Conservation (phyloP, 2,888 invertebrate genomes). For the Drosophila anomalata region DNA sequence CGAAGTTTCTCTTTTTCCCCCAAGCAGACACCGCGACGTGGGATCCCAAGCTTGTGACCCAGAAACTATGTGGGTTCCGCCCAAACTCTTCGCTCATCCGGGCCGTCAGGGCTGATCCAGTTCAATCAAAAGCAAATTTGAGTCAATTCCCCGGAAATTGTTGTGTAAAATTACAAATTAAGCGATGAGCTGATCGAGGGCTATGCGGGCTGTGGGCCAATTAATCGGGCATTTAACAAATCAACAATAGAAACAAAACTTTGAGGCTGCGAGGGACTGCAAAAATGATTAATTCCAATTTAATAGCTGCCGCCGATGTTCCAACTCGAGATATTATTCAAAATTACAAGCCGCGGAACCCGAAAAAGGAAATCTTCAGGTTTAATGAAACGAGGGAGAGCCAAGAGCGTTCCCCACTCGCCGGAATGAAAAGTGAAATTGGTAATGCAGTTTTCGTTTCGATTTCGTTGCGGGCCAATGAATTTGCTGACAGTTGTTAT, state of each 20-base stretch:
- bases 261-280: not conserved
- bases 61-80: conserved; percentile 25
- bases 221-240: conserved; percentile 77
- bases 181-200: conserved; percentile 48
- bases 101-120: conserved; percentile 64
- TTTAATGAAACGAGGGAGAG: conserved; percentile 11
- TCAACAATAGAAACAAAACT: conserved; percentile 53
- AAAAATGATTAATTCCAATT: conserved; percentile 70
- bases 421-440: conserved; percentile 77
- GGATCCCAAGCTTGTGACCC: conserved; percentile 53
- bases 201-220: conserved; percentile 68
- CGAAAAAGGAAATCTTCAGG: conserved; percentile 8
- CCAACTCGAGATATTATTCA: conserved; percentile 40
- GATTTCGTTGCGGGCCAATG: conserved; percentile 61
- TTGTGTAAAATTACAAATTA: conserved; percentile 77
- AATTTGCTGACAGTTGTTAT: conserved; percentile 77
- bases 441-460: conserved; percentile 59
- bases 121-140: conserved; percentile 67
- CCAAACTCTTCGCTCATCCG: conserved; percentile 47
- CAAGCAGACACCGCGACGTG: conserved; percentile 26
- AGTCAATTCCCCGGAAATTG: conserved; percentile 59
- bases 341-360: conserved; percentile 20
- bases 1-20: conserved; percentile 47
- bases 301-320: conserved; percentile 61
- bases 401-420: conserved; percentile 35